Evolutionary conservation across 2,797 vertebrate genomes (phyloP).

Genomic region (Intellagama lesueurii): DNA sequence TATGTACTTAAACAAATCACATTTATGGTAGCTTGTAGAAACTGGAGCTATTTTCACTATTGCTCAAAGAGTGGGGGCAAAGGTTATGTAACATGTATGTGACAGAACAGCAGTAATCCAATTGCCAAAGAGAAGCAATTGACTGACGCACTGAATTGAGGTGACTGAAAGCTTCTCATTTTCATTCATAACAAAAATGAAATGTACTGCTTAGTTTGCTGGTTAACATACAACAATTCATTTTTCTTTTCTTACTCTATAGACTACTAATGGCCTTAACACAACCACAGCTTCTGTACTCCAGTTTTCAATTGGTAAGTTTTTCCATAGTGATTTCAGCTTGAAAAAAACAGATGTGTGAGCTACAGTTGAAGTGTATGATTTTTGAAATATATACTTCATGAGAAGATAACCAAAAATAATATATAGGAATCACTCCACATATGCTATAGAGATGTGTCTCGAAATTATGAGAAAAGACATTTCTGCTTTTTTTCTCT

Average conservation of each 20-base stretch:
- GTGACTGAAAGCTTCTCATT: constrained; percentile 34
- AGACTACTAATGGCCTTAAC: constrained; percentile 92
- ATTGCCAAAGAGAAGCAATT: constrained; percentile 35
- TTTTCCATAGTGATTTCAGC: constrained; percentile 43
- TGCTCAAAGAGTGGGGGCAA: not conserved
- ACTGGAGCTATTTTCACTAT: not conserved
- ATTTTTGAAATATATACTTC: not conserved
- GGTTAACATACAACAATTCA: constrained; percentile 41
- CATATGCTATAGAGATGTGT: not conserved
- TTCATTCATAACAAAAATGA: constrained; percentile 36
- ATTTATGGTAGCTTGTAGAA: not conserved
- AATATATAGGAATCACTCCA: not conserved
- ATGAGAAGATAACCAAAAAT: not conserved
- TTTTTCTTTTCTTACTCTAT: constrained; percentile 41
- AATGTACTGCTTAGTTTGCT: constrained; percentile 39
- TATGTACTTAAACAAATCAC: not conserved
- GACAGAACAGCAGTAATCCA: constrained; percentile 49
- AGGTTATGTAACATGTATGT: not conserved
- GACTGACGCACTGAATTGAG: not conserved
- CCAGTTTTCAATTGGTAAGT: constrained; percentile 97
- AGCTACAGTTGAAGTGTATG: constrained; percentile 15
- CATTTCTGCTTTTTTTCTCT: not conserved
- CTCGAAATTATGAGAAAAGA: not conserved
- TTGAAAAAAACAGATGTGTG: not conserved
- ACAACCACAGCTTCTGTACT: constrained; percentile 94